Conservation (phyloP, 2,113 vertebrate species). For the Solea solea region DNA sequence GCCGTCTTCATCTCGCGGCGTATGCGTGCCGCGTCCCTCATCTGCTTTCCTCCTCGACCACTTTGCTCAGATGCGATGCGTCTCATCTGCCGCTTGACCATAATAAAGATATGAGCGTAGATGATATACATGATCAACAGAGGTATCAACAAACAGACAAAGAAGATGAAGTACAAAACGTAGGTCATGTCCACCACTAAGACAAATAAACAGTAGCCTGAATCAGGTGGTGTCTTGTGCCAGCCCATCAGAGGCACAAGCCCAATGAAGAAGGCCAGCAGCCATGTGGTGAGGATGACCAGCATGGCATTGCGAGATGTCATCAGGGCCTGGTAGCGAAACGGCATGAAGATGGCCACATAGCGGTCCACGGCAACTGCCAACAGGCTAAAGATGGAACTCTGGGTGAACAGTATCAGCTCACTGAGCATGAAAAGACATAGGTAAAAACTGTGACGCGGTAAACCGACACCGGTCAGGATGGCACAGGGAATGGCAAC, state of each 20-base stretch:
- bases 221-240: constrained; percentile 61
- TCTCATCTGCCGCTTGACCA: constrained; percentile 65
- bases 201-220: constrained; percentile 75
- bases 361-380: constrained; percentile 83
- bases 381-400: constrained; percentile 84
- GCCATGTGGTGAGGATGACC: constrained; percentile 76
- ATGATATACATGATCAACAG: constrained; percentile 77
- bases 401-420: constrained; percentile 83
- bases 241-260: constrained; percentile 80
- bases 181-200: constrained; percentile 74
- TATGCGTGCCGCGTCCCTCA: constrained; percentile 29
- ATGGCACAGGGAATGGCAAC: constrained; percentile 84
- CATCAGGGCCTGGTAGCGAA: constrained; percentile 79
- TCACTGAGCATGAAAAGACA: constrained; percentile 83
- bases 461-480: constrained; percentile 78
- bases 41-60: constrained; percentile 24
- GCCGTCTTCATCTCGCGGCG: constrained; percentile 75
- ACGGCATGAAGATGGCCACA: constrained; percentile 83
- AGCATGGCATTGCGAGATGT: constrained; percentile 75
- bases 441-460: constrained; percentile 73
- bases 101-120: constrained; percentile 66
- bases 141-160: constrained; percentile 65
- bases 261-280: constrained; percentile 72
- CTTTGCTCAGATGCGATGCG: constrained; percentile 56
- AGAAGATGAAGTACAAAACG: constrained; percentile 80